Evolutionary conservation across 2,797 vertebrate genomes (phyloP).

Genomic region (Coluber constrictor): DNA sequence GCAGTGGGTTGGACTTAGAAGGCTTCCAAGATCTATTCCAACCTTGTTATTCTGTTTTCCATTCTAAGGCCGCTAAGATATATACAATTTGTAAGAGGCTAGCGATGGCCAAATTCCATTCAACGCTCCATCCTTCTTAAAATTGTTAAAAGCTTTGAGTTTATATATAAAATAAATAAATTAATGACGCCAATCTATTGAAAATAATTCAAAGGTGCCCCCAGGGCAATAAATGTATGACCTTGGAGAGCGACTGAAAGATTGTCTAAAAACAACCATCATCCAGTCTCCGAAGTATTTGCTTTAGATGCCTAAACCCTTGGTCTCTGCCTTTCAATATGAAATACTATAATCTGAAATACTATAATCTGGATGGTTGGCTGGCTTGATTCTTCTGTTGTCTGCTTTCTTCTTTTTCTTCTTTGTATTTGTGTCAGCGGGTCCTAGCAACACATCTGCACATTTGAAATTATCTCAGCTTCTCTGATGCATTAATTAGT

Average conservation of each 20-base stretch:
- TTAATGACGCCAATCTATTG: not conserved
- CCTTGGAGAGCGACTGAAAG: not conserved
- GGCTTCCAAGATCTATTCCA: not conserved
- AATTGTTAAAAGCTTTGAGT: not conserved
- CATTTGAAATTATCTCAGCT: constrained; percentile 4
- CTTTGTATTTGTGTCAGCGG: not conserved
- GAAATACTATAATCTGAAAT: not conserved
- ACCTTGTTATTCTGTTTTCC: not conserved
- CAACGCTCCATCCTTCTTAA: too few species aligned
- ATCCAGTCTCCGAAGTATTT: not conserved
- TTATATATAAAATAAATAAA: not conserved
- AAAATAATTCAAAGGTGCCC: not conserved
- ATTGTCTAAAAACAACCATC: not conserved
- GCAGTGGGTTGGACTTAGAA: not conserved
- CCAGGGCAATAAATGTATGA: not conserved
- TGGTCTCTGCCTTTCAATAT: not conserved
- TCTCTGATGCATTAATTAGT: not conserved
- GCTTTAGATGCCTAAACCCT: not conserved
- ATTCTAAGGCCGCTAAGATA: not conserved
- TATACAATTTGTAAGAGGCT: too few species aligned
- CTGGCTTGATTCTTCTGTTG: not conserved
- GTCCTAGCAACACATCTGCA: constrained; percentile 1
- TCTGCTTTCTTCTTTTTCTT: not conserved
- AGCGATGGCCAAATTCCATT: not conserved
- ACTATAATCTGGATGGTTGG: not conserved